A percentile compares a stretch with the other conserved stretches of the same genome.
These are phyloP conservation scores for Tinea semifulvella DNA, from an alignment of 2,888 invertebrate genomes.

Conservation along the genomic window DNA sequence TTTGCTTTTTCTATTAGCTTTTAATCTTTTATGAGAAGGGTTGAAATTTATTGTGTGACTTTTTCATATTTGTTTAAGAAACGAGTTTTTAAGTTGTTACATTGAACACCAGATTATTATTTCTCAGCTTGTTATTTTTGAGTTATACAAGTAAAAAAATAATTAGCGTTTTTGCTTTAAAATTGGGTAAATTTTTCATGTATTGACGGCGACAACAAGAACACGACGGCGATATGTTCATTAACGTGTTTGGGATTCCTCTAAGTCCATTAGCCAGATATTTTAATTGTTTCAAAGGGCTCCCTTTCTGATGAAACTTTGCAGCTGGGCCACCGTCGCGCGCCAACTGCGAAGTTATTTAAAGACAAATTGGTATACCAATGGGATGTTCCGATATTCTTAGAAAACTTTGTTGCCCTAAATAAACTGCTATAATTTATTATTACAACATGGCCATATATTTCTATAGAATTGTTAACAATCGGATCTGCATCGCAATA, in stretches of 20 bases:
- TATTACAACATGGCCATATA: neutral
- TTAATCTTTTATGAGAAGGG: neutral
- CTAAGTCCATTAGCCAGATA: slow-evolving; percentile 61
- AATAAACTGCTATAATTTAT: too few species aligned
- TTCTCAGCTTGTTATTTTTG: slow-evolving; percentile 2
- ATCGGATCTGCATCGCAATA: slow-evolving; percentile 45
- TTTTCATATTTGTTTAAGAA: neutral
- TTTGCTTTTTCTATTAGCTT: neutral
- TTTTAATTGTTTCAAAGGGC: slow-evolving; percentile 54
- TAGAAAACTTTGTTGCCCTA: neutral
- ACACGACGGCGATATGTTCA: slow-evolving; percentile 54
- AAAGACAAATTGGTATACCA: slow-evolving; percentile 59
- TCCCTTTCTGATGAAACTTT: slow-evolving; percentile 43
- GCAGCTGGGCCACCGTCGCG: slow-evolving; percentile 41
- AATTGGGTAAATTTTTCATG: neutral
- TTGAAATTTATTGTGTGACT: slow-evolving; percentile 7
- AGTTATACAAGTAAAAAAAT: slow-evolving; percentile 2
- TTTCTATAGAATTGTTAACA: slow-evolving; percentile 30
- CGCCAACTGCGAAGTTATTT: slow-evolving; percentile 57
- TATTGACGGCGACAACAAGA: slow-evolving; percentile 16
- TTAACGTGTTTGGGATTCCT: slow-evolving; percentile 57
- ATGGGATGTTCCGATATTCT: slow-evolving; percentile 17
- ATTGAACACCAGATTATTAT: neutral
- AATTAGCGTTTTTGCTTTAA: slow-evolving; percentile 1
- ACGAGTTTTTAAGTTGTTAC: neutral